phyloP scores from a whole-genome alignment of 2,888 invertebrate species.

The Ceriagrion tenellum region DNA sequence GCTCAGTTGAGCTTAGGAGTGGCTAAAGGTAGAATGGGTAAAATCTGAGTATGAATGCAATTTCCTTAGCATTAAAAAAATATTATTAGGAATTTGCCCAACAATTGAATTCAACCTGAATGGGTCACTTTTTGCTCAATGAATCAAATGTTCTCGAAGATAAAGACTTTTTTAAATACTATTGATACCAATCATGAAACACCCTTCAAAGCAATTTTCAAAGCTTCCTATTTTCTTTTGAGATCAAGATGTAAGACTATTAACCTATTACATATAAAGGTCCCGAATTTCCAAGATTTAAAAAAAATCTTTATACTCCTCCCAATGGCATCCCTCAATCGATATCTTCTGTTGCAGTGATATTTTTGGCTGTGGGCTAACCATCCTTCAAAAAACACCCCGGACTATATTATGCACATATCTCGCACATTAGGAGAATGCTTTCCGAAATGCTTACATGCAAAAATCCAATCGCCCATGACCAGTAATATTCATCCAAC shows the following conservation, averaged over 20 bases:
- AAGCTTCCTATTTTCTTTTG: slow-evolving; percentile 37
- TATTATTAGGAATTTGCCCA: neutral
- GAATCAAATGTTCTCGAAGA: slow-evolving; percentile 16
- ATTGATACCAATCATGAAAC: neutral
- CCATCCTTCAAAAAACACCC: neutral
- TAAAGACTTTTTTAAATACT: slow-evolving; percentile 29
- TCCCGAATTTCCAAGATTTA: slow-evolving; percentile 50
- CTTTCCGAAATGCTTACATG: neutral
- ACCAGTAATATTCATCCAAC: slow-evolving; percentile 41
- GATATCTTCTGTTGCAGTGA: slow-evolving; percentile 37
- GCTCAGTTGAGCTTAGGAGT: slow-evolving; percentile 57
- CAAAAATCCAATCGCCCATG: slow-evolving; percentile 29
- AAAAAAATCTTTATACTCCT: slow-evolving; percentile 34
- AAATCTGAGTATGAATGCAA: slow-evolving; percentile 33
- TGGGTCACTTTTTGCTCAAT: neutral
- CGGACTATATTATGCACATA: neutral
- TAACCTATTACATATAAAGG: slow-evolving; percentile 52
- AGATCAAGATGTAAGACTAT: slow-evolving; percentile 54
- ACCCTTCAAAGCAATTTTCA: neutral
- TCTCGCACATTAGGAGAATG: slow-evolving; percentile 35
- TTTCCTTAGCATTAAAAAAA: neutral
- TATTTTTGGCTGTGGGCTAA: slow-evolving; percentile 57
- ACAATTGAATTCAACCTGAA: neutral
- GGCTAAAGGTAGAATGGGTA: slow-evolving; percentile 50
- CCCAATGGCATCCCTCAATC: slow-evolving; percentile 31